Evolutionary conservation across 2,888 invertebrate species (phyloP), one percentile per base, ranked within the genome.

Genomic region (Acrobasis consociella): DNA sequence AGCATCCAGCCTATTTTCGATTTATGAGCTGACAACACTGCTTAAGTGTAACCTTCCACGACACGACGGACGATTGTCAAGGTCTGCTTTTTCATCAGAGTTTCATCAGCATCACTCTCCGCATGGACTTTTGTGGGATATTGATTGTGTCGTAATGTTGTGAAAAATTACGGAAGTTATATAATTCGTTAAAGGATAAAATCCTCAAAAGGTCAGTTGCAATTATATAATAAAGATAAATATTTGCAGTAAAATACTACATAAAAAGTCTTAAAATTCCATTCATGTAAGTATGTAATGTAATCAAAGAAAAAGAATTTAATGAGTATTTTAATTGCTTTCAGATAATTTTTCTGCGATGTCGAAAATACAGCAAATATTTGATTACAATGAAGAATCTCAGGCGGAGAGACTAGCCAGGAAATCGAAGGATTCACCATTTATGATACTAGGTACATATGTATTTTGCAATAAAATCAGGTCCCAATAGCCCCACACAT

Each of bases 351-450:
- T 66, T 68, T 10, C 65, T 69, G 80, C 59, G 63, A 93, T 92
- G 93, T 73, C 87, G 1, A 85, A 83, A 51, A 74, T 80, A 7
- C 75, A 81, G 64, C 84, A 77, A 65, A 74, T 89, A 72, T 93
- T 88, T 69, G 86, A 92, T 13, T 93, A 93, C 67, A 85, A 82
- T 62, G 93, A 93, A 65, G 94, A 95, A 84, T 90, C 93, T 72
- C 93, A 94, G 62, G 76, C 87, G 3, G 91, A 93, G 2, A 94
- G 93, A 75, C 82, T 96, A 51, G 87, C 94, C 1, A 93, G 94
- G 68, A 96, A 96, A 80, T 94, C 95, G 1, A 95, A 95, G 78
- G 96, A 96, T 76, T 94, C 95, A 1, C 96, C 96, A 0, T 95
- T 96, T 77, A 95, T 96, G 94, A 93, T 95, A 55, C 86, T 95